Conservation (phyloP, 92 coral and sea anemone species). For the Porites cylindrica region DNA sequence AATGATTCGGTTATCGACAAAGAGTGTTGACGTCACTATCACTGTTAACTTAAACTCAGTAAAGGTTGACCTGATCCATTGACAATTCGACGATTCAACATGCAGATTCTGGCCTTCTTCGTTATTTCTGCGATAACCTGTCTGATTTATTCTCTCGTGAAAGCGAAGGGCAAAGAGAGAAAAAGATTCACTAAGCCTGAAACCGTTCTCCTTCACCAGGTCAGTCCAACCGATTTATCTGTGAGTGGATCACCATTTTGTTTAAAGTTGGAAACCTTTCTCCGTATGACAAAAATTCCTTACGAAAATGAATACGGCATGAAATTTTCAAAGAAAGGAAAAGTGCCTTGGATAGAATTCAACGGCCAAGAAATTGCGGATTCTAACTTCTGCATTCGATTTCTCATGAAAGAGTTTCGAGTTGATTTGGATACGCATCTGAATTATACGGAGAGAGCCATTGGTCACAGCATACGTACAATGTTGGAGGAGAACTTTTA, state of each 20-base stretch:
- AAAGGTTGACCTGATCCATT: background rate
- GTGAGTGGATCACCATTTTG: slow-evolving; percentile 81
- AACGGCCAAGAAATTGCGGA: slow-evolving; percentile 81
- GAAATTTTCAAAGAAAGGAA: slow-evolving; percentile 85
- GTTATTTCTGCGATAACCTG: slow-evolving; percentile 2
- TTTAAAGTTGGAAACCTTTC: slow-evolving; percentile 83
- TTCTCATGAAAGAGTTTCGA: slow-evolving; percentile 83
- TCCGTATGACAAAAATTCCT: slow-evolving; percentile 90
- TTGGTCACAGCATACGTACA: slow-evolving; percentile 78
- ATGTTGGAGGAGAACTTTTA: slow-evolving; percentile 95
- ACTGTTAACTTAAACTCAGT: too few relatives aligned
- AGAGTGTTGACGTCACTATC: too few relatives aligned
- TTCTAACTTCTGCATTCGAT: slow-evolving; percentile 88
- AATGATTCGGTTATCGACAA: too few relatives aligned
- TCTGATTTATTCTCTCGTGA: slow-evolving; percentile 7
- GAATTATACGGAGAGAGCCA: slow-evolving; percentile 65
- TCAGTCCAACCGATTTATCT: background rate
- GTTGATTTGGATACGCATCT: slow-evolving; percentile 78
- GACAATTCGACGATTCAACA: background rate
- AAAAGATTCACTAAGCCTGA: slow-evolving; percentile 18
- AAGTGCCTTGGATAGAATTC: slow-evolving; percentile 90
- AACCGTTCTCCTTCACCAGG: slow-evolving; percentile 36
- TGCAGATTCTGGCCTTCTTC: background rate
- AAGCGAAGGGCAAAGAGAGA: background rate
- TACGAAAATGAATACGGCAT: slow-evolving; percentile 72